A percentile compares a stretch with the other conserved stretches of the same genome.
phyloP scores from a whole-genome alignment of 2,113 vertebrate genomes.

The Bufo bufo region DNA sequence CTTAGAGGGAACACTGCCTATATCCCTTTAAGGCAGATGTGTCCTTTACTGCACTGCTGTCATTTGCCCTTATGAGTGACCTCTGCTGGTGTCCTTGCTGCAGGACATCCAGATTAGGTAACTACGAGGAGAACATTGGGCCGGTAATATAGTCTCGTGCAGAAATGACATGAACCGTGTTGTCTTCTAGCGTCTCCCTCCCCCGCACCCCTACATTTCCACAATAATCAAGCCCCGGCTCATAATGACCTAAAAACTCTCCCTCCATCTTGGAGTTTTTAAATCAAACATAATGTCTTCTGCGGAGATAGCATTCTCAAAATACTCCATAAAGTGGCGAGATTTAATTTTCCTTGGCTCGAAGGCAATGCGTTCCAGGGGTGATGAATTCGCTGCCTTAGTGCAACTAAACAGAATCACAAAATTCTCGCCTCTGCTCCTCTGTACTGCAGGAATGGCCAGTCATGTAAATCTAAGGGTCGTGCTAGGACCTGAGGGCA shows the following conservation, averaged over 20 bases:
- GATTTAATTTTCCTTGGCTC: conserved; percentile 39
- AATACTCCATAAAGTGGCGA: conserved; percentile 8
- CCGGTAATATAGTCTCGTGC: neutral
- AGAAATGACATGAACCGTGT: conserved; percentile 18
- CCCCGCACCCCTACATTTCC: neutral
- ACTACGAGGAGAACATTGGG: neutral
- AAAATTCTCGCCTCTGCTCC: neutral
- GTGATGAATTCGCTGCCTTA: neutral
- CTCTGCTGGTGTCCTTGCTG: neutral
- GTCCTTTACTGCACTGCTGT: neutral
- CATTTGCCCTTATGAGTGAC: neutral
- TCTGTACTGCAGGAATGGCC: neutral
- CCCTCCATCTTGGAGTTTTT: conserved; percentile 21
- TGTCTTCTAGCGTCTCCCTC: neutral
- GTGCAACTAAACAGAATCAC: conserved; percentile 2
- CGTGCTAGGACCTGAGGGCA: too few species aligned
- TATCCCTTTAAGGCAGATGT: neutral
- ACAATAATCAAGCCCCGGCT: neutral
- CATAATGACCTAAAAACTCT: conserved; percentile 29
- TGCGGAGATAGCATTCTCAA: neutral
- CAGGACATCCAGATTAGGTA: neutral
- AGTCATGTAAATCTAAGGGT: too few species aligned
- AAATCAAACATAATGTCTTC: conserved; percentile 45
- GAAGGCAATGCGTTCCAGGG: neutral
- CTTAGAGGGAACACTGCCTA: neutral